Evolutionary conservation across 64 coral and sea anemone species (phyloP).

Genomic region (Pocillopora verrucosa): DNA sequence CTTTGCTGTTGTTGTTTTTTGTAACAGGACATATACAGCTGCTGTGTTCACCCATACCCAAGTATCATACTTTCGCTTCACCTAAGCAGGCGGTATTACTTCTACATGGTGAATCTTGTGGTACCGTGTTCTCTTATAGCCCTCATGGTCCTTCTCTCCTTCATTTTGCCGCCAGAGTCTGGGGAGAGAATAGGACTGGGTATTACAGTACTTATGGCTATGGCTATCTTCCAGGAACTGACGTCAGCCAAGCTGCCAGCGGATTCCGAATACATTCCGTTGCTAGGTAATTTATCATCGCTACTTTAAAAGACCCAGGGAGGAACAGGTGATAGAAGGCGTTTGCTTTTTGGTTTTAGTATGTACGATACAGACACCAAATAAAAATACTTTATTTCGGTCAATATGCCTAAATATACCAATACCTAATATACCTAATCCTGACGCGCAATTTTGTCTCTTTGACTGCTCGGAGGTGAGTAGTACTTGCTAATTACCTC

Average conservation of each 20-base stretch:
- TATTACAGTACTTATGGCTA: slow-evolving; percentile 90
- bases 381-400: too few relatives aligned
- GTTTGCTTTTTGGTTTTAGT: too few relatives aligned
- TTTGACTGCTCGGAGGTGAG: too few relatives aligned
- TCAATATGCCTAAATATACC: too few relatives aligned
- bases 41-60: slow-evolving; percentile 67
- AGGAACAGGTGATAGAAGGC: too few relatives aligned
- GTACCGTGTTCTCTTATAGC: slow-evolving; percentile 92
- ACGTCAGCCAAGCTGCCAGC: slow-evolving; percentile 85
- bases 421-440: too few relatives aligned
- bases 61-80: slow-evolving; percentile 56
- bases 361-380: too few relatives aligned
- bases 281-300: slow-evolving; percentile 53
- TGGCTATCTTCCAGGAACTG: slow-evolving; percentile 94
- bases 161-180: slow-evolving; percentile 79
- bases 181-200: slow-evolving; percentile 87
- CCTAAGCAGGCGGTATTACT: slow-evolving; percentile 75
- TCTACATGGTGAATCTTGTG: slow-evolving; percentile 82
- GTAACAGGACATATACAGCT: slow-evolving; percentile 58
- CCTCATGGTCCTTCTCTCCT: slow-evolving; percentile 77
- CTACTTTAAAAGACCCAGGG: neutral
- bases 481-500: too few relatives aligned
- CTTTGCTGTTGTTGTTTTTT: neutral
- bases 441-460: too few relatives aligned
- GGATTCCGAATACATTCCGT: slow-evolving; percentile 65